Base-by-base conservation (phyloP, 2,797 vertebrate genomes). In the Aselliscus stoliczkanus region DNA sequence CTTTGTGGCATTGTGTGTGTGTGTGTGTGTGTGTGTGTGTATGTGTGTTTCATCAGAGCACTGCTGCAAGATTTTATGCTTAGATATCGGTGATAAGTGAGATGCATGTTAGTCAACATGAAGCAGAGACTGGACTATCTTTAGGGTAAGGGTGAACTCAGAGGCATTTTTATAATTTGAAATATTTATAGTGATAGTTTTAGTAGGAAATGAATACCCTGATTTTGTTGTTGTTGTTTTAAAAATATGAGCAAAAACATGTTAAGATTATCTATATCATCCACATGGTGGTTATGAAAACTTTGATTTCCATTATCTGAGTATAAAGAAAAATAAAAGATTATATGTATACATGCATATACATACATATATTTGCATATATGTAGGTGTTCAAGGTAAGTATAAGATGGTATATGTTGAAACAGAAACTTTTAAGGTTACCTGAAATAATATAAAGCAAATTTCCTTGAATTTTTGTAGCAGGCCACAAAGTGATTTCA, bases 381-480 rank as follows among this genome's bases (percentile, higher is more conserved):
- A 47, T 62, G 4, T 70, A 56, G 14, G 34, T 88, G 64, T 8
- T 93, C 52, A 75, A 54, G 20, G 5, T 62, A 92, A 42, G 17
- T 64, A 44, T 5, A 93, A 86, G 31, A 72, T 54, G 5, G 27
- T 47, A 34, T 84, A 50, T 27, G 29, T 75, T 95, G 27, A 76
- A 94, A 73, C 18, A 73, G 31, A 17, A 50, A 87, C 37, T 13
- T 77, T 81, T 89, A 96, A 70, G 44, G 1, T 54, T 89, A 60
- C 15, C 58, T 90, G 50, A 96, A 90, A 58, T 65, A 90, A 76
- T n/a, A 50, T 52, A 86, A 75, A 50, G 17, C 6, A 58, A 93
- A 64, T 94, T 79, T 95, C 25, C 88, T n/a, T n/a, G 69, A 39
- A 9, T 73, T 92, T 92, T 70, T n/a, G 52, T 82, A 94, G 47